Conservation (phyloP, 2,113 vertebrate genomes). For the Ovibos moschatus region DNA sequence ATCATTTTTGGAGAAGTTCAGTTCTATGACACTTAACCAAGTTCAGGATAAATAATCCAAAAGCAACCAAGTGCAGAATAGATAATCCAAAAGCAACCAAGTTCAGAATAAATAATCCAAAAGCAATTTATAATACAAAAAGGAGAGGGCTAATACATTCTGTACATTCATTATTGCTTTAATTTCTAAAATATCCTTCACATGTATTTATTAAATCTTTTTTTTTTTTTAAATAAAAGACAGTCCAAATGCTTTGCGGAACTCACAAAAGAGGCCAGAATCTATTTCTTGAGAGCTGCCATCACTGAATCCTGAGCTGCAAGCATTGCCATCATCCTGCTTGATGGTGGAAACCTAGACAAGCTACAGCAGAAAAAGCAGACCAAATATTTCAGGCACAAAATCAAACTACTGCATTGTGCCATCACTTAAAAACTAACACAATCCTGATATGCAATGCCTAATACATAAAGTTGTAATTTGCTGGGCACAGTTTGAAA, state of each 20-base stretch:
- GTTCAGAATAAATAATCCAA: background rate
- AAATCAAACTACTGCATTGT: background rate
- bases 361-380: background rate
- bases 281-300: background rate
- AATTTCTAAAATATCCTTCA: background rate
- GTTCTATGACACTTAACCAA: background rate
- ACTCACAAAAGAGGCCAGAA: background rate
- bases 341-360: background rate
- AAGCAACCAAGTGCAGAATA: background rate
- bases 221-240: background rate
- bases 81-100: background rate
- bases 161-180: background rate
- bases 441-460: background rate
- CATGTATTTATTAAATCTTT: background rate
- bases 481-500: background rate
- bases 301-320: background rate
- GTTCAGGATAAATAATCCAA: background rate
- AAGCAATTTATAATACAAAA: background rate
- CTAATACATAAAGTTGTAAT: background rate
- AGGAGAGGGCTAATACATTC: background rate
- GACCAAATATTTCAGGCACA: background rate
- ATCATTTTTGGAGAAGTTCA: background rate
- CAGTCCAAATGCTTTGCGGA: background rate
- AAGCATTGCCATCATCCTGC: background rate
- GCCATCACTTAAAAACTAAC: background rate